Evolutionary conservation across 2,888 invertebrate genomes (phyloP).

Genomic region (Prosapia bicincta): DNA sequence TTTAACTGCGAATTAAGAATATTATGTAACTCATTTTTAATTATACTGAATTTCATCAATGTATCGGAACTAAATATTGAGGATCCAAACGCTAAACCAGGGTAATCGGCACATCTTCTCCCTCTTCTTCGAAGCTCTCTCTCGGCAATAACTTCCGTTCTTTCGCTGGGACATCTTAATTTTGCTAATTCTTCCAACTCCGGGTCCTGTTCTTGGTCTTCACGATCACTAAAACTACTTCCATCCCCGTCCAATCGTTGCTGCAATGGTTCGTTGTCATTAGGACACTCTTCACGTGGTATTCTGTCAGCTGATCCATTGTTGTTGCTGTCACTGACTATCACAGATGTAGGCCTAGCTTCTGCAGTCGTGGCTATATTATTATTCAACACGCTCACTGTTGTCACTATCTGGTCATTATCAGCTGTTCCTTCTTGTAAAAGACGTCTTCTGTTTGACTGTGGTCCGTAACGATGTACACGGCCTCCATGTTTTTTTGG

Average conservation of each 20-base stretch:
- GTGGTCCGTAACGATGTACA: slow-evolving; percentile 28
- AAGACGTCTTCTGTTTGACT: slow-evolving; percentile 19
- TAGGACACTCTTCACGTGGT: background rate
- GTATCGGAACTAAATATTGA: slow-evolving; percentile 95
- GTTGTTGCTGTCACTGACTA: slow-evolving; percentile 20
- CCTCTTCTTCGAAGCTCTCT: slow-evolving; percentile 70
- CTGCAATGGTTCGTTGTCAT: slow-evolving; percentile 9
- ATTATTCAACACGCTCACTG: slow-evolving; percentile 6
- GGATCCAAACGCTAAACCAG: slow-evolving; percentile 85
- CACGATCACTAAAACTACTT: slow-evolving; percentile 38
- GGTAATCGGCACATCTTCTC: slow-evolving; percentile 85
- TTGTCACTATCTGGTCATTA: background rate
- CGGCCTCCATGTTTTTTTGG: slow-evolving; percentile 25
- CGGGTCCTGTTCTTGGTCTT: slow-evolving; percentile 56
- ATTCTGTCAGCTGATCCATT: slow-evolving; percentile 15
- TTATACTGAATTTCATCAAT: slow-evolving; percentile 96
- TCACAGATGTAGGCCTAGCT: slow-evolving; percentile 3
- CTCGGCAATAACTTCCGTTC: slow-evolving; percentile 84
- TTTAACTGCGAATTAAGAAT: slow-evolving; percentile 94
- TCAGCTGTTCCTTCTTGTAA: slow-evolving; percentile 2
- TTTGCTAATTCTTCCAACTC: slow-evolving; percentile 78
- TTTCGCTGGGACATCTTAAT: slow-evolving; percentile 83
- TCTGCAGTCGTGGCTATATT: background rate
- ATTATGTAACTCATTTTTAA: slow-evolving; percentile 95
- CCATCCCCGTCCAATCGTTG: slow-evolving; percentile 39